Evolutionary conservation across 2,888 invertebrate genomes (phyloP).

Genomic region (Limnephilus marmoratus): DNA sequence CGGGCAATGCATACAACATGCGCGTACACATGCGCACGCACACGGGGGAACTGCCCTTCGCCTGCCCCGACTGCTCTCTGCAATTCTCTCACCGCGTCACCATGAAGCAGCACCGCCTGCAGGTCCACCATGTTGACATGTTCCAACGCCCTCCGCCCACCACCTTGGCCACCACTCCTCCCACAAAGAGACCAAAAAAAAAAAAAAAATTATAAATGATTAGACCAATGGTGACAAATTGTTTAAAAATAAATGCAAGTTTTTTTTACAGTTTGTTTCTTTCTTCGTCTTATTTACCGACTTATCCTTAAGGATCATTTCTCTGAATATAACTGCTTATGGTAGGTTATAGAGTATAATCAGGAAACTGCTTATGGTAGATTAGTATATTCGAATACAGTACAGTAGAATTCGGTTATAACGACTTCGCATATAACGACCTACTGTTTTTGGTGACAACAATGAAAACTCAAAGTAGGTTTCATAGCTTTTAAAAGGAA

Average conservation of each 20-base stretch:
- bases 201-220: not conserved
- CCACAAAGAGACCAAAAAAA: not conserved
- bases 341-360: no score
- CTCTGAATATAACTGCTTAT: no score
- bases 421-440: no score
- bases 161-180: not conserved
- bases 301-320: no score
- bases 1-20: not conserved
- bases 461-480: no score
- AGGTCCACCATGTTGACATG: slow-evolving; percentile 25
- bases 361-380: no score
- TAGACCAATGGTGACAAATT: not conserved
- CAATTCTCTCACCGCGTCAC: slow-evolving; percentile 12
- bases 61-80: not conserved
- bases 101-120: slow-evolving; percentile 22
- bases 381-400: no score
- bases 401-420: no score
- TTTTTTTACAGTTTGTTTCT: no score
- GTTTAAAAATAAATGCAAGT: not conserved
- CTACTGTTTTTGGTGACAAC: no score
- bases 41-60: slow-evolving; percentile 16
- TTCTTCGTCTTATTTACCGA: no score
- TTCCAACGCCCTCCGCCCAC: not conserved
- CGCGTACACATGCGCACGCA: slow-evolving; percentile 12
- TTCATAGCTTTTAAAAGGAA: no score